Evolutionary conservation across 2,888 invertebrate species (phyloP).

Genomic region (Leptinotarsa rubiginosa): DNA sequence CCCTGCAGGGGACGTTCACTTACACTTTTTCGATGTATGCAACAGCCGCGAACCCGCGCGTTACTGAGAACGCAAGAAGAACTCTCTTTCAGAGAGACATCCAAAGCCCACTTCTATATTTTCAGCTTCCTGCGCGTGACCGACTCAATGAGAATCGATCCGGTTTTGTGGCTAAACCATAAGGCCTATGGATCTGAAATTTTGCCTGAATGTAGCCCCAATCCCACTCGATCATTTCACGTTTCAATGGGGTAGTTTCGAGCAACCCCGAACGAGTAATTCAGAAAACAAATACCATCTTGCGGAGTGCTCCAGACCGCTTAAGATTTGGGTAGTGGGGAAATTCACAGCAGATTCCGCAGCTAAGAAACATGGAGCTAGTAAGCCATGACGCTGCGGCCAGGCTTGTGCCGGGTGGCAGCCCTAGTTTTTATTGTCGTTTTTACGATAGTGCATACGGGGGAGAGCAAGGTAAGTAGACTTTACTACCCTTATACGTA

Average conservation of each 20-base stretch:
- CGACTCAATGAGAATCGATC: conserved; percentile 55
- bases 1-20: conserved; percentile 61
- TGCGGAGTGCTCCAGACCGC: conserved; percentile 44
- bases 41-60: conserved; percentile 65
- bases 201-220: conserved; percentile 31
- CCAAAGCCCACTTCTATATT: conserved; percentile 57
- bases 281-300: conserved; percentile 37
- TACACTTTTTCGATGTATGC: conserved; percentile 60
- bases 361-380: conserved; percentile 62
- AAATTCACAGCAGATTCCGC: conserved; percentile 55
- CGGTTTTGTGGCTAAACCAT: conserved; percentile 44
- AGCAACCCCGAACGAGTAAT: conserved; percentile 41
- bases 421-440: conserved; percentile 58
- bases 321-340: conserved; percentile 57
- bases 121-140: conserved; percentile 57
- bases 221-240: conserved; percentile 14
- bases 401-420: conserved; percentile 64
- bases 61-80: conserved; percentile 64
- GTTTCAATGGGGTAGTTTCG: conserved; percentile 27
- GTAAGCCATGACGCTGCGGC: conserved; percentile 67
- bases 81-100: conserved; percentile 61
- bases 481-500: conserved; percentile 39
- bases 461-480: conserved; percentile 56
- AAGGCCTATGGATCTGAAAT: conserved; percentile 39
- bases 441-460: conserved; percentile 55